Percentiles rank a stretch among this genome's conserved stretches.
These are phyloP conservation scores for Clepsis dumicolana DNA, from an alignment of 2,888 invertebrate genomes.

Conservation along the genomic window DNA sequence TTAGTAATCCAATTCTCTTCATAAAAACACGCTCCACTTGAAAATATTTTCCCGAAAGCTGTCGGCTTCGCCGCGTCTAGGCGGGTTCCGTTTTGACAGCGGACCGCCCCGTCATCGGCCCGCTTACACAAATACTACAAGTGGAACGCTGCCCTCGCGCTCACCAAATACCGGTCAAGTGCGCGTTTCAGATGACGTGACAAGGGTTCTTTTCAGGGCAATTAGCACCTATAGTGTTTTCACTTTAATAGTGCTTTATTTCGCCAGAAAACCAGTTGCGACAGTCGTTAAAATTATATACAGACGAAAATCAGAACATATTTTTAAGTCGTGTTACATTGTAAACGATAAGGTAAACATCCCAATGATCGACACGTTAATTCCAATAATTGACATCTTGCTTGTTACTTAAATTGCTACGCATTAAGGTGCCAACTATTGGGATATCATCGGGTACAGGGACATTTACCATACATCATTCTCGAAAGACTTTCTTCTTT, in stretches of 20 bases:
- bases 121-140: conserved; percentile 55
- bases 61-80: conserved; percentile 11
- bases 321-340: too few relatives aligned
- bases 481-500: neutral
- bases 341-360: too few relatives aligned
- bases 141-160: conserved; percentile 53
- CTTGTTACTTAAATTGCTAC: too few relatives aligned
- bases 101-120: conserved; percentile 47
- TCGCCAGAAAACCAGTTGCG: neutral
- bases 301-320: too few relatives aligned
- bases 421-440: too few relatives aligned
- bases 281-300: neutral
- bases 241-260: neutral
- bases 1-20: conserved; percentile 11
- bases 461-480: too few relatives aligned
- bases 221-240: neutral
- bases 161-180: conserved; percentile 37
- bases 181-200: conserved; percentile 18
- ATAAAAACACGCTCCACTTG: conserved; percentile 21
- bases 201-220: conserved; percentile 4
- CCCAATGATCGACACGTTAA: too few relatives aligned
- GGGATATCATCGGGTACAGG: too few relatives aligned
- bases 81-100: conserved; percentile 48
- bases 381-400: too few relatives aligned
- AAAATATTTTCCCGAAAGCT: conserved; percentile 27